These are phyloP conservation scores for Megamerina dolium DNA, from an alignment of 2,888 invertebrate genomes.

Conservation along the genomic window DNA sequence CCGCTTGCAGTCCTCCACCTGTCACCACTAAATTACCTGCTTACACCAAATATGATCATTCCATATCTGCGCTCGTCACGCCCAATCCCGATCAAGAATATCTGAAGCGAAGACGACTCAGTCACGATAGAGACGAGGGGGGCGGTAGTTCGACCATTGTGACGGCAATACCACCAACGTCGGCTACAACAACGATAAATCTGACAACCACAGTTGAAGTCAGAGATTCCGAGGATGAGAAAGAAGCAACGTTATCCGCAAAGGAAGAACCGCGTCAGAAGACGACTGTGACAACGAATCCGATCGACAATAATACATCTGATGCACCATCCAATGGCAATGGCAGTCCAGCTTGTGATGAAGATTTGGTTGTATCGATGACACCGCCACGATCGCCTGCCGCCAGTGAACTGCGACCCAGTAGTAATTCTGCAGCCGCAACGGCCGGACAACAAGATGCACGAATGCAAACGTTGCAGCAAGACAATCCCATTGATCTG, in stretches of 20 bases:
- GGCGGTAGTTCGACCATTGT: no score
- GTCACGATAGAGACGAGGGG: constrained; percentile 34
- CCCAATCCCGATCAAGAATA: constrained; percentile 44
- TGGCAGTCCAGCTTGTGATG: constrained; percentile 46
- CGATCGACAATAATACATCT: not conserved
- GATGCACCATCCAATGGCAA: constrained; percentile 15
- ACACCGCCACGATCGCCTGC: constrained; percentile 53
- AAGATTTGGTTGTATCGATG: constrained; percentile 54
- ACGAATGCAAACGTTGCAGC: constrained; percentile 20
- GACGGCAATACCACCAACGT: no score
- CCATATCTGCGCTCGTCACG: constrained; percentile 43
- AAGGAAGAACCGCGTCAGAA: no score
- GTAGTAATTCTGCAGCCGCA: constrained; percentile 29
- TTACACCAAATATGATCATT: constrained; percentile 37
- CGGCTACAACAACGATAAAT: no score
- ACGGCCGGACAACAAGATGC: constrained; percentile 33
- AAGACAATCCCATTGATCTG: constrained; percentile 75
- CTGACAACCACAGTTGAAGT: no score
- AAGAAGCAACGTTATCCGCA: constrained; percentile 8
- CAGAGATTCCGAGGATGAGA: no score
- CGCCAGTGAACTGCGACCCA: constrained; percentile 3
- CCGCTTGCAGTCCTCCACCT: constrained; percentile 27
- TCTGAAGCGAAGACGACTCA: constrained; percentile 32
- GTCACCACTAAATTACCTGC: constrained; percentile 32
- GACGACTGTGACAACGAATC: constrained; percentile 17